Conservation (phyloP, 2,797 vertebrate species). For the Thunnus albacares region DNA sequence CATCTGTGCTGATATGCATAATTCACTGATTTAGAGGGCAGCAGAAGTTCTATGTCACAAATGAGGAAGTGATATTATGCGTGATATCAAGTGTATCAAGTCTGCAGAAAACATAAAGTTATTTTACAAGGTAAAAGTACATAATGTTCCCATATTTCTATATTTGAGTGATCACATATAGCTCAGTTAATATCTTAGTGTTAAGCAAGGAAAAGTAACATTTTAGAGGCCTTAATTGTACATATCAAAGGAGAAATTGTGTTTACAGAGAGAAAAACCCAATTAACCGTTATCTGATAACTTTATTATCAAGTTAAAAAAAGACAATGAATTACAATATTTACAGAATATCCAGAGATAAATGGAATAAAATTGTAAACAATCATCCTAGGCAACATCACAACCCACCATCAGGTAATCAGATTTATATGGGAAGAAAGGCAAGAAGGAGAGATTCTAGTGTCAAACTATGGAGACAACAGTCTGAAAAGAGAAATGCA, state of each 20-base stretch:
- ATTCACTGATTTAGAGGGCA: slow-evolving; percentile 16
- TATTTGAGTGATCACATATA: background rate
- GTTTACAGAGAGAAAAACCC: background rate
- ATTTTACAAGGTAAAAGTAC: background rate
- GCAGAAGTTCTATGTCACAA: slow-evolving; percentile 3
- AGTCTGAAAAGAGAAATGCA: slow-evolving; percentile 83
- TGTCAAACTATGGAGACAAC: slow-evolving; percentile 86
- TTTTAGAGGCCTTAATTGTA: background rate
- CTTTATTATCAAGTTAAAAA: slow-evolving; percentile 99
- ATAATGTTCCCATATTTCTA: background rate
- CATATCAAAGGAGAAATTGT: background rate
- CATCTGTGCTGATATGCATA: slow-evolving; percentile 26
- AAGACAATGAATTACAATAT: slow-evolving; percentile 99
- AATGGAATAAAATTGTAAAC: slow-evolving; percentile 97
- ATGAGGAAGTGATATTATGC: background rate
- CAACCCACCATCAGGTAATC: slow-evolving; percentile 91
- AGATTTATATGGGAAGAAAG: slow-evolving; percentile 88
- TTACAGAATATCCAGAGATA: slow-evolving; percentile 98
- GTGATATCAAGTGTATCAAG: background rate
- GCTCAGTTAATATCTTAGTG: background rate
- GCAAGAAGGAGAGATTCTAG: slow-evolving; percentile 87
- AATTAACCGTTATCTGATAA: slow-evolving; percentile 89
- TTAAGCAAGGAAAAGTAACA: background rate
- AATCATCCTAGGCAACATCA: slow-evolving; percentile 93
- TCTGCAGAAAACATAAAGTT: background rate